Percentiles rank a stretch among this genome's conserved stretches.
These are phyloP conservation scores for Ondatra zibethicus DNA, from an alignment of 2,113 vertebrate species.

Conservation along the genomic window DNA sequence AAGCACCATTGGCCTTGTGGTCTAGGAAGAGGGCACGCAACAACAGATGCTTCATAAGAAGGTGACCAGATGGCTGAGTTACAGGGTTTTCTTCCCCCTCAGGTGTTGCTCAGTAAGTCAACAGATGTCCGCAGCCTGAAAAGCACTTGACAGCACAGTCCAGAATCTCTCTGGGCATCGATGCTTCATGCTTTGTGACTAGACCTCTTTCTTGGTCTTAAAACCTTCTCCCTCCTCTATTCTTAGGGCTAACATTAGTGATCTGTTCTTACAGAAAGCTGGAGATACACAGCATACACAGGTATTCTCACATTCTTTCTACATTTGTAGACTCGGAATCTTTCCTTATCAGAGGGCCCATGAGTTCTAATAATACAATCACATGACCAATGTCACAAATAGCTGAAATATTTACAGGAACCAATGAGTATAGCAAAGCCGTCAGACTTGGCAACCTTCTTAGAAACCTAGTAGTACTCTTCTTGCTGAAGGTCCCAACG, in stretches of 20 bases:
- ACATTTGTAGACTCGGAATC: neutral
- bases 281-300: neutral
- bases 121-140: slow-evolving; percentile 70
- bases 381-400: neutral
- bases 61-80: slow-evolving; percentile 76
- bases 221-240: neutral
- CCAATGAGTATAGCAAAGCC: slow-evolving; percentile 40
- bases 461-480: slow-evolving; percentile 46
- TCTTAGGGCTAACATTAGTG: slow-evolving; percentile 11
- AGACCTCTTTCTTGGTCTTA: slow-evolving; percentile 52
- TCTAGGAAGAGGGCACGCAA: slow-evolving; percentile 29
- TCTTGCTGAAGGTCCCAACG: slow-evolving; percentile 44
- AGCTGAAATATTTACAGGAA: slow-evolving; percentile 65
- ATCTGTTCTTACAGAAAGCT: neutral
- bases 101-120: slow-evolving; percentile 72
- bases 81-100: slow-evolving; percentile 60
- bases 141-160: slow-evolving; percentile 46
- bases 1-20: slow-evolving; percentile 5
- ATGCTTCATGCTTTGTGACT: slow-evolving; percentile 6
- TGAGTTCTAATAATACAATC: slow-evolving; percentile 40
- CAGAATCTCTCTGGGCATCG: neutral
- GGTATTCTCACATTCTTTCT: neutral
- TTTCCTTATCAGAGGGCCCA: slow-evolving; percentile 49
- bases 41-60: slow-evolving; percentile 71
- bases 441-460: neutral